A percentile compares a stretch with the other conserved stretches of the same genome.
phyloP scores from a whole-genome alignment of 2,797 vertebrate genomes.

The Diplodus puntazzo region DNA sequence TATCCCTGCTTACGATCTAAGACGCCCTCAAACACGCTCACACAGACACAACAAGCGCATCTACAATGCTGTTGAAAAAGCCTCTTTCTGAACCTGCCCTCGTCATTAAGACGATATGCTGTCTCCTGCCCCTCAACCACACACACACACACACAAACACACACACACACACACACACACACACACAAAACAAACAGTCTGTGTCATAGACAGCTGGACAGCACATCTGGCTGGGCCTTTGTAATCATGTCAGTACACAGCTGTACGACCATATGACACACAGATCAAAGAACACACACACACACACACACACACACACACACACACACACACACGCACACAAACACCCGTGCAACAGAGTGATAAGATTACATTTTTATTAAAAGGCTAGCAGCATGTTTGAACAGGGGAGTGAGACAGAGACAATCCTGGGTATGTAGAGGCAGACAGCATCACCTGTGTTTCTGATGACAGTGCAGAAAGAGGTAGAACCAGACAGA shows the following conservation, averaged over 20 bases:
- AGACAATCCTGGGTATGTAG: not conserved
- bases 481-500: not conserved
- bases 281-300: slow-evolving; percentile 74
- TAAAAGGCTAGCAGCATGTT: slow-evolving; percentile 41
- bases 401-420: slow-evolving; percentile 20
- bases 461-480: slow-evolving; percentile 44
- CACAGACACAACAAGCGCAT: slow-evolving; percentile 17
- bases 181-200: slow-evolving; percentile 31
- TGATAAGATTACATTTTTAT: slow-evolving; percentile 56
- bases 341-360: slow-evolving; percentile 33
- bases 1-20: slow-evolving; percentile 24
- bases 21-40: slow-evolving; percentile 7
- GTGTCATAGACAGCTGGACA: slow-evolving; percentile 71
- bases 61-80: slow-evolving; percentile 15
- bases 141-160: slow-evolving; percentile 29
- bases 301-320: slow-evolving; percentile 18
- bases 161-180: slow-evolving; percentile 33
- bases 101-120: slow-evolving; percentile 32
- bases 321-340: not conserved
- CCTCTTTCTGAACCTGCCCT: slow-evolving; percentile 34
- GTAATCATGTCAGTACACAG: slow-evolving; percentile 75
- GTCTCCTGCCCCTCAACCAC: slow-evolving; percentile 28
- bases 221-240: slow-evolving; percentile 79
- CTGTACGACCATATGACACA: slow-evolving; percentile 73
- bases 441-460: slow-evolving; percentile 1